These are phyloP conservation scores for Progne subis DNA, from an alignment of 2,113 vertebrate species.

Conservation along the genomic window DNA sequence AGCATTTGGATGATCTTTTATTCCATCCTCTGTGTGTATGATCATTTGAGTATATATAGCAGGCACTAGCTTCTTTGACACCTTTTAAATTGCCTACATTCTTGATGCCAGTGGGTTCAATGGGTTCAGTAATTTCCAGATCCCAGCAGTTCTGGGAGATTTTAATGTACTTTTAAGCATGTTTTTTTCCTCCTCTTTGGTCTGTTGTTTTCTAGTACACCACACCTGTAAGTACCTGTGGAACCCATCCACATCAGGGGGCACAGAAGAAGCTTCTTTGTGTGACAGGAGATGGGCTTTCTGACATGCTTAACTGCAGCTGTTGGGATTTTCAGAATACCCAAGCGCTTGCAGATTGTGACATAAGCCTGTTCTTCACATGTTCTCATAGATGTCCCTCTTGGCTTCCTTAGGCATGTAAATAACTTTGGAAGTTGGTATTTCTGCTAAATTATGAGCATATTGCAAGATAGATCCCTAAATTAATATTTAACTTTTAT, in stretches of 20 bases:
- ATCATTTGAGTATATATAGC: neutral
- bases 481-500: constrained; percentile 39
- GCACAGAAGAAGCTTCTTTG: neutral
- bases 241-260: neutral
- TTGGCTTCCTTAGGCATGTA: neutral
- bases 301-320: neutral
- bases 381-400: neutral
- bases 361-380: neutral
- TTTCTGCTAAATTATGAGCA: neutral
- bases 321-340: neutral
- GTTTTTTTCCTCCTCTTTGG: neutral
- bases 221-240: neutral
- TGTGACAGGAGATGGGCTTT: neutral
- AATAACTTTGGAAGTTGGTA: neutral
- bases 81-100: neutral
- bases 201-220: neutral
- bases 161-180: neutral
- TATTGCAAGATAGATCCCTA: neutral
- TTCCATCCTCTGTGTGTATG: neutral
- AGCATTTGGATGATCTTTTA: neutral
- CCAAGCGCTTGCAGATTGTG: neutral
- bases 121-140: neutral
- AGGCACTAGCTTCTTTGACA: neutral
- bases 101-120: neutral
- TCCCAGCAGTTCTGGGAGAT: neutral